phyloP scores from a whole-genome alignment of 2,888 invertebrate genomes.

The Aelia acuminata region DNA sequence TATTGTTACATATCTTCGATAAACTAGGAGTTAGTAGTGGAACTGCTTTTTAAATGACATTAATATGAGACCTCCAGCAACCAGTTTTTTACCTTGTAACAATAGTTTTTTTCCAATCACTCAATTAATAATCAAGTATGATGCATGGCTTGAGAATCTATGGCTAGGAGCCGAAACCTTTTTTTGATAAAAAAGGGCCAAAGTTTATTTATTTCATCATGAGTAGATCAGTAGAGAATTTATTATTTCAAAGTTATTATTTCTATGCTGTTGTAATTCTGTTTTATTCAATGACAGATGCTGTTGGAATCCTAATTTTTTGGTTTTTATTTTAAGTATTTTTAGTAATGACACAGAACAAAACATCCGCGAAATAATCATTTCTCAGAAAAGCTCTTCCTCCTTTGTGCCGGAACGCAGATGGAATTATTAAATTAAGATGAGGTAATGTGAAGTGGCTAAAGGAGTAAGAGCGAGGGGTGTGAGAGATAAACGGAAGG shows the following conservation, averaged over 20 bases:
- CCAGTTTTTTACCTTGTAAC: too few species aligned
- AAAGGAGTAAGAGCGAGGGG: background rate
- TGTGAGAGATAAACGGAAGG: slow-evolving; percentile 9
- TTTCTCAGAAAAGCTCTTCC: slow-evolving; percentile 4
- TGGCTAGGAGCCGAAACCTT: too few species aligned
- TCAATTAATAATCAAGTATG: too few species aligned
- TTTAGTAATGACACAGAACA: slow-evolving; percentile 20
- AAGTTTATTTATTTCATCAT: too few species aligned
- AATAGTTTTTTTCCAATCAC: too few species aligned
- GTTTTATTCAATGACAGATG: background rate
- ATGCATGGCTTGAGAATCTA: too few species aligned
- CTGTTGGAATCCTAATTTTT: background rate
- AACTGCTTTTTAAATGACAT: too few species aligned
- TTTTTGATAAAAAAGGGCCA: too few species aligned
- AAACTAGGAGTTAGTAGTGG: too few species aligned
- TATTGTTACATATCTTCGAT: too few species aligned
- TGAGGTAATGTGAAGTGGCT: slow-evolving; percentile 38
- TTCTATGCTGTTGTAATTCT: background rate
- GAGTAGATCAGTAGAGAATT: too few species aligned
- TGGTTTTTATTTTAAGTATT: background rate
- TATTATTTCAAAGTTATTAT: background rate
- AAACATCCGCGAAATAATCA: background rate
- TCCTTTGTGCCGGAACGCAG: background rate
- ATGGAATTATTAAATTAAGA: slow-evolving; percentile 47
- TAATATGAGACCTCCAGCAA: too few species aligned